Evolutionary conservation across 1,140 invertebrate species (phyloP).

Genomic region (Sinonovacula constricta): DNA sequence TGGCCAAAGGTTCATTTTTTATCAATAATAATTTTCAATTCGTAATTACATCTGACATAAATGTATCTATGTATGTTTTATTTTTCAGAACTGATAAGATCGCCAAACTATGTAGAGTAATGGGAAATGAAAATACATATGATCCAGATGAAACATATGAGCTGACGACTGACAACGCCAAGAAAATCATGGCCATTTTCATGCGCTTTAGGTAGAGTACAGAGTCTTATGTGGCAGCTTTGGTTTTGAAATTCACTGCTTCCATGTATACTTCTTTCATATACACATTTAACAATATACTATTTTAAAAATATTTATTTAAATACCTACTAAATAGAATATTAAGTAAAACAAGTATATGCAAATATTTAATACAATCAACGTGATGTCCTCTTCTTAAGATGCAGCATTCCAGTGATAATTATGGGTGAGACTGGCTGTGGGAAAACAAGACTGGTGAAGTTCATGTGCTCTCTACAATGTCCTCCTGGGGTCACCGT

Average conservation of each 20-base stretch:
- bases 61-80: no score
- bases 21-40: no score
- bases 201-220: conserved; percentile 70
- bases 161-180: no score
- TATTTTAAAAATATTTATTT: no score
- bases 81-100: conserved; percentile 47
- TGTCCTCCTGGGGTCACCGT: conserved; percentile 1
- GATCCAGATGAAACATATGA: conserved; percentile 69
- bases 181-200: conserved; percentile 75
- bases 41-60: no score
- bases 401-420: conserved; percentile 72
- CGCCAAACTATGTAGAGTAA: conserved; percentile 58
- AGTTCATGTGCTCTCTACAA: conserved; percentile 66
- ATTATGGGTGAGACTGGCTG: conserved; percentile 76
- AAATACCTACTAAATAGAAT: no score
- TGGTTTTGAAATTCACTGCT: no score
- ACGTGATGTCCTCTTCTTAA: conserved; percentile 36
- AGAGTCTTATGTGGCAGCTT: no score
- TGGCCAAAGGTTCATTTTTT: no score
- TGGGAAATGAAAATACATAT: conserved; percentile 57
- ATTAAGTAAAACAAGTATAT: no score
- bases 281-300: no score
- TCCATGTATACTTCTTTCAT: no score
- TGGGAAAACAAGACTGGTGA: conserved; percentile 64
- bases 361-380: not conserved